These are phyloP conservation scores for Gambusia yucatana DNA, from an alignment of 2,797 vertebrate genomes.

Conservation along the genomic window DNA sequence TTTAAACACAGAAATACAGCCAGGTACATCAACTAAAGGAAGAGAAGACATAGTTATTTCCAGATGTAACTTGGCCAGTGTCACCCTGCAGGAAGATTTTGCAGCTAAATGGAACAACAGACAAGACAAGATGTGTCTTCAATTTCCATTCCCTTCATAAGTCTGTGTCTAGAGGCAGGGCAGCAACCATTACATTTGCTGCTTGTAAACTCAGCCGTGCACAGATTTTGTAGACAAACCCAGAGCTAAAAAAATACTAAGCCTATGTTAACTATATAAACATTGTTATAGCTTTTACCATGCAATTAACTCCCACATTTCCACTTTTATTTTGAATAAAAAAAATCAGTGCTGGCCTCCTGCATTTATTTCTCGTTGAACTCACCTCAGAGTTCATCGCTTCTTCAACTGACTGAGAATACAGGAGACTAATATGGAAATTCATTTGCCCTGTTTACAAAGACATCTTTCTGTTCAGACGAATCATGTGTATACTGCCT, in stretches of 20 bases:
- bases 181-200: neutral
- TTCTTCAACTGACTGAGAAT: neutral
- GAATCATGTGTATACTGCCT: constrained; percentile 1
- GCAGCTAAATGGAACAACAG: neutral
- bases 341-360: neutral
- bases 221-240: neutral
- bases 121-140: neutral
- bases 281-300: neutral
- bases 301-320: neutral
- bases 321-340: neutral
- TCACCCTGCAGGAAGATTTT: neutral
- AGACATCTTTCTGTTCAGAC: constrained; percentile 4
- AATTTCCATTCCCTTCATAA: neutral
- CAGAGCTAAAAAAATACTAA: neutral
- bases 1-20: neutral
- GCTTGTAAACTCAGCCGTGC: neutral
- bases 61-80: neutral
- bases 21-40: neutral
- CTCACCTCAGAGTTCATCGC: neutral
- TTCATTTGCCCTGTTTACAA: neutral
- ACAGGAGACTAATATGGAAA: constrained; percentile 2
- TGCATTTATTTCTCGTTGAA: neutral
- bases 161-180: neutral
- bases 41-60: neutral
- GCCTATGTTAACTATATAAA: neutral